Conservation (phyloP, 2,113 vertebrate genomes). For the Nettapus auritus region DNA sequence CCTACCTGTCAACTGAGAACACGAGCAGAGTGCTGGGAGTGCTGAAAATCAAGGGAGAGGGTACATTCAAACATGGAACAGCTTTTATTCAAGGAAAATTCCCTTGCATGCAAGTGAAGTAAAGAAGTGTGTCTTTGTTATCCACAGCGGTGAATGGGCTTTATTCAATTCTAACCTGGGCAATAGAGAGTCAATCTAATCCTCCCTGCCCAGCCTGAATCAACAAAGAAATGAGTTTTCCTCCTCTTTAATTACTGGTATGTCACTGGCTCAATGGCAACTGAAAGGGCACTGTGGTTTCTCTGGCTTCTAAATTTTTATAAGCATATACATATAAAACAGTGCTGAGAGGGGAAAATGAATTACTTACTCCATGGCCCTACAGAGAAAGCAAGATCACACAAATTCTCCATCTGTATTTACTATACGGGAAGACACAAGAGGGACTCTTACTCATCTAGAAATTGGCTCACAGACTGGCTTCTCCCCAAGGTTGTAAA, state of each 20-base stretch:
- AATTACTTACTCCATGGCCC: neutral
- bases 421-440: neutral
- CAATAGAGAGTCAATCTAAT: neutral
- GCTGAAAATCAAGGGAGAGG: neutral
- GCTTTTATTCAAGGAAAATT: neutral
- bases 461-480: neutral
- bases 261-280: neutral
- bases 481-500: neutral
- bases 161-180: neutral
- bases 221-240: conserved; percentile 31
- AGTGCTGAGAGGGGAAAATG: neutral
- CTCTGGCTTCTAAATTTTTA: neutral
- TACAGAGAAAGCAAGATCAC: neutral
- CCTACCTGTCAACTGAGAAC: neutral
- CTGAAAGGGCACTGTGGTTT: neutral
- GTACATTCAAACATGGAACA: neutral
- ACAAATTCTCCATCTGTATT: neutral
- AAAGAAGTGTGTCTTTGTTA: neutral
- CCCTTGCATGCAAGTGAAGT: neutral
- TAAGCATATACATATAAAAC: neutral
- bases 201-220: conserved; percentile 17
- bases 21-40: neutral
- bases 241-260: conserved; percentile 6
- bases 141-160: neutral
- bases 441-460: neutral